Evolutionary conservation across 2,888 invertebrate species (phyloP), one percentile per base, ranked within the genome.

Genomic region (Drosophila longiperda): DNA sequence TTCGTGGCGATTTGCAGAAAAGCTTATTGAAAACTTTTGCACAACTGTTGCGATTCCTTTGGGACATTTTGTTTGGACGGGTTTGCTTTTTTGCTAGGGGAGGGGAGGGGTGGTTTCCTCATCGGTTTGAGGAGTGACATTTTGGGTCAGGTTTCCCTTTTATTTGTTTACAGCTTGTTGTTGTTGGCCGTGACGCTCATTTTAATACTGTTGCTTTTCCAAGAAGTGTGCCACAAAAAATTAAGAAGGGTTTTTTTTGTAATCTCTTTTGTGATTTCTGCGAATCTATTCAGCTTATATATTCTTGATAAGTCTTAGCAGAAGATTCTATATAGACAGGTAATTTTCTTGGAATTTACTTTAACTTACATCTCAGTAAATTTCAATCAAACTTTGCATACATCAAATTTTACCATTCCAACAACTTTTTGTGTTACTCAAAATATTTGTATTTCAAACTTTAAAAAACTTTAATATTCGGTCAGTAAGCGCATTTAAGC

Each of bases 21-120:
- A 75, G 86, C 87, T 87, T 87, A 87, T 87, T 87, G 87, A 84
- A 87, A 87, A 86, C 65, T 86, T 87, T 67, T 71, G 65, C 73
- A 77, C 83, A 87, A 82, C 75, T 82, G 82, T 78, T 80, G 75
- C 76, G 73, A 77, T 79, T 79, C 84, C 84, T 64, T 75, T 81
- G 83, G 85, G 78, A 75, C 79, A 75, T 86, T 86, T 79, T 83
- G 86, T 86, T 26, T 63, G 57, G 32, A 12, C 32, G 12, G 50
- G 3, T 32, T 26, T 32, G 32, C 11, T 50, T 32, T 32, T 29
- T 29, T 50, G 29, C 26, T 50, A 9, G 32, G 17, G 2, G 23
- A n/a, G 12, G 38, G 34, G 4, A 4, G 23, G 2, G 23, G 8
- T 23, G 15, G 40, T 34, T 48, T 53, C 20, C 55, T 48, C 48